Percentiles rank a stretch among this genome's conserved stretches.
Evolutionary conservation across 2,113 vertebrate species (phyloP).

Genomic region (Columba janthina): DNA sequence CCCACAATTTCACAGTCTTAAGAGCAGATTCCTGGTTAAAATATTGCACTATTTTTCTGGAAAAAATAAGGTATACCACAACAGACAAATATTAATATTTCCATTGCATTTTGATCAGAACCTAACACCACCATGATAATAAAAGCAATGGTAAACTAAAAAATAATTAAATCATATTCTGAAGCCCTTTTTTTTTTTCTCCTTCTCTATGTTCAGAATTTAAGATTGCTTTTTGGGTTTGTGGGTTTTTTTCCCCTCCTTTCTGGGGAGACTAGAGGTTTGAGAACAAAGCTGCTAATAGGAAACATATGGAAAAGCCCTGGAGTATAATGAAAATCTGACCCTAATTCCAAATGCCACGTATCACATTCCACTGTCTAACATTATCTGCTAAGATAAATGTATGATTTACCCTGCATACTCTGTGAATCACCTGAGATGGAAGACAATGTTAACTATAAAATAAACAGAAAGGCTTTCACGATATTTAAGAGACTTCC

Average conservation of each 20-base stretch:
- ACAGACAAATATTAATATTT: background rate
- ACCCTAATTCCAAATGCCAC: conserved; percentile 85
- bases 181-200: background rate
- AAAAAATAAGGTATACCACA: background rate
- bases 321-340: conserved; percentile 80
- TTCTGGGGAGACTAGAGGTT: conserved; percentile 56
- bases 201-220: background rate
- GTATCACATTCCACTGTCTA: conserved; percentile 83
- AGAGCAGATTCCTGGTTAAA: background rate
- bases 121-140: background rate
- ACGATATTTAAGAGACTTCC: background rate
- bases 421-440: background rate
- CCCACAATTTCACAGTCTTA: background rate
- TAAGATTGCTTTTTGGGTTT: conserved; percentile 48
- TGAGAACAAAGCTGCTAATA: conserved; percentile 81
- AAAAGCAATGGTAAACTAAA: background rate
- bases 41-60: background rate
- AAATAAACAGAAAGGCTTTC: conserved; percentile 24
- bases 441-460: background rate
- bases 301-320: conserved; percentile 95
- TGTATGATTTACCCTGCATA: conserved; percentile 31
- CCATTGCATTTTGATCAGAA: background rate
- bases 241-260: conserved; percentile 38
- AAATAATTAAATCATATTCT: background rate
- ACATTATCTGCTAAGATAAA: conserved; percentile 69